Conservation (phyloP, 2,113 vertebrate genomes). For the Charina bottae region DNA sequence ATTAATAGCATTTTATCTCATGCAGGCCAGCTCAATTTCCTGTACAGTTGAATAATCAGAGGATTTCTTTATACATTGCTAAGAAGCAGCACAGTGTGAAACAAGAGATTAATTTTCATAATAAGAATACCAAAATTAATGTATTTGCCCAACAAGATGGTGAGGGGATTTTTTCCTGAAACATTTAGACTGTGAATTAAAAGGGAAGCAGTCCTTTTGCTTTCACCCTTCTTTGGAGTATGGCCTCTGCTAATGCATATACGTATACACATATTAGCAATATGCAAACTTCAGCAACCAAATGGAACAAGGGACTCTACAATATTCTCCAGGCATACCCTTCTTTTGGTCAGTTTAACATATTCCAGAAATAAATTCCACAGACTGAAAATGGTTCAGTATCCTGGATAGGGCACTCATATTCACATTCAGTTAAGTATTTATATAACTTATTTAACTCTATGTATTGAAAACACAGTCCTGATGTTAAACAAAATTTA, state of each 20-base stretch:
- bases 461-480: not conserved
- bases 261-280: not conserved
- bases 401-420: not conserved
- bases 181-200: not conserved
- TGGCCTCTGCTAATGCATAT: not conserved
- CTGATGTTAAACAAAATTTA: not conserved
- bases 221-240: not conserved
- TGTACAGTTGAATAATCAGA: not conserved
- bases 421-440: not conserved
- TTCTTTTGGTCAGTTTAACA: not conserved
- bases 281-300: not conserved
- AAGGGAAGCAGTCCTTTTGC: not conserved
- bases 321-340: not conserved
- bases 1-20: not conserved
- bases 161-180: not conserved
- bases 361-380: not conserved
- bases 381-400: not conserved
- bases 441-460: not conserved
- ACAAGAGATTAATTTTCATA: not conserved
- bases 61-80: not conserved
- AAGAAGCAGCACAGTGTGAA: not conserved
- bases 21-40: not conserved
- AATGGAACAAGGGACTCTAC: not conserved
- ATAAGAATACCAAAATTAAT: not conserved
- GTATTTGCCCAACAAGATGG: not conserved